Percentiles rank a stretch among this genome's conserved stretches.
These are phyloP conservation scores for Hyles euphorbiae DNA, from an alignment of 1,140 invertebrate genomes.

Conservation along the genomic window DNA sequence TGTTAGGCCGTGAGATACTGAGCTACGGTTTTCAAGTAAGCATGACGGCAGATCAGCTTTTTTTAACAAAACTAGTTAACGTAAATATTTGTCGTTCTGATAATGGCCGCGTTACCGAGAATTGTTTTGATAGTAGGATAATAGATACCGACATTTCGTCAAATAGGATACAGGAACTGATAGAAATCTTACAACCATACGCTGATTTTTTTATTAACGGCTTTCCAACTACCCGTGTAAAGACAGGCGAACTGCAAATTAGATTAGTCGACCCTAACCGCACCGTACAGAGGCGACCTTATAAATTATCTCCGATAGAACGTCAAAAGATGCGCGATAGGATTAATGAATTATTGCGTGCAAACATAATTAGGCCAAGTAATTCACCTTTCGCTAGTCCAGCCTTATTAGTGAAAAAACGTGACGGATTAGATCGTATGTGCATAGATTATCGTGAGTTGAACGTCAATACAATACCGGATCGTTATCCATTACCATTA, in stretches of 20 bases:
- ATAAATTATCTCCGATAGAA: constrained; percentile 24
- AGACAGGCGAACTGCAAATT: constrained; percentile 21
- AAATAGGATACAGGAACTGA: no score
- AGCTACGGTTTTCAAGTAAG: no score
- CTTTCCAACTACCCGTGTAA: constrained; percentile 15
- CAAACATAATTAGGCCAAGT: constrained; percentile 26
- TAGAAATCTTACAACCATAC: no score
- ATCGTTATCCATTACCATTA: no score
- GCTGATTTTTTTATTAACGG: constrained; percentile 13
- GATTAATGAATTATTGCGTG: constrained; percentile 27
- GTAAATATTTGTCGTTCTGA: no score
- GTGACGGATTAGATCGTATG: constrained; percentile 21
- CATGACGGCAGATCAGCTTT: no score
- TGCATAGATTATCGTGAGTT: constrained; percentile 28
- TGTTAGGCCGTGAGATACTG: no score
- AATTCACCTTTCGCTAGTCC: constrained; percentile 37
- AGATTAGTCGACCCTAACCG: constrained; percentile 17
- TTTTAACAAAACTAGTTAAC: no score
- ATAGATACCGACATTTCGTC: no score
- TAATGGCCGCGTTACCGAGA: no score
- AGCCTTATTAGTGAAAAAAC: constrained; percentile 36
- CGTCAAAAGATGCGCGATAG: constrained; percentile 21
- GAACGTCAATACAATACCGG: no score
- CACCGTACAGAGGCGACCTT: constrained; percentile 31
- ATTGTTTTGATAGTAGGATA: no score